Evolutionary conservation across 2,888 invertebrate species (phyloP), one percentile per base, ranked within the genome.

Genomic region (Macropis europaea): DNA sequence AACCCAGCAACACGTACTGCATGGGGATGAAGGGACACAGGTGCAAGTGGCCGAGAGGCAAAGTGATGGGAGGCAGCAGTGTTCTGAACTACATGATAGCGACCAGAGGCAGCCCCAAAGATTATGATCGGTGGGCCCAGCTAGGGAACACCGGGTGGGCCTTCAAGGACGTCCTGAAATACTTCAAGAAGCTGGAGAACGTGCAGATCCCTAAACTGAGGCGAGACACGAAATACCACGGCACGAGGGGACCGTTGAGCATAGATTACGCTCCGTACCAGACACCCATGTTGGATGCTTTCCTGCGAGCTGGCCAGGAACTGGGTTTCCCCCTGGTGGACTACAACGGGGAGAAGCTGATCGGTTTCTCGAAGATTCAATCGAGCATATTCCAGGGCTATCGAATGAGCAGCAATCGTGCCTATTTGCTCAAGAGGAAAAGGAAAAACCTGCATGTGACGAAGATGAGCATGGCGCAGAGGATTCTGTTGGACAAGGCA

Each of bases 11-110:
- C 42, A 92, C 91, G 56, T 94, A 94, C 77, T 96, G 96, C 83
- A 91, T 94, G 19, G 96, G 85, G 1, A 88, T 87, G 86, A 78
- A 64, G 1, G 82, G 87, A 15, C 81, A 82, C 0, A 83, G 81
- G 43, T 91, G 90, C 72, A 85, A 82, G 0, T 88, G 87, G 79
- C 89, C 92, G 0, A 81, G 91, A 47, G 97, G 96, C 2, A 96
- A 95, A 88, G 95, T 95, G 0, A 92, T 97, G 85, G 97, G 97
- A 4, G 97, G 97, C 1, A 94, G 94, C 6, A 95, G 95, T 73
- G 94, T 95, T 0, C 90, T 96, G 7, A 97, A 97, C 86, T 94
- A 94, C 81, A 96, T 97, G 96, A 93, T 95, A 82, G 95, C 95
- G 82, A 95, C 94, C 0, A 90, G 95, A 71, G 96, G 95, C 9